Conservation (phyloP, 1,140 invertebrate genomes). For the Papilio machaon region DNA sequence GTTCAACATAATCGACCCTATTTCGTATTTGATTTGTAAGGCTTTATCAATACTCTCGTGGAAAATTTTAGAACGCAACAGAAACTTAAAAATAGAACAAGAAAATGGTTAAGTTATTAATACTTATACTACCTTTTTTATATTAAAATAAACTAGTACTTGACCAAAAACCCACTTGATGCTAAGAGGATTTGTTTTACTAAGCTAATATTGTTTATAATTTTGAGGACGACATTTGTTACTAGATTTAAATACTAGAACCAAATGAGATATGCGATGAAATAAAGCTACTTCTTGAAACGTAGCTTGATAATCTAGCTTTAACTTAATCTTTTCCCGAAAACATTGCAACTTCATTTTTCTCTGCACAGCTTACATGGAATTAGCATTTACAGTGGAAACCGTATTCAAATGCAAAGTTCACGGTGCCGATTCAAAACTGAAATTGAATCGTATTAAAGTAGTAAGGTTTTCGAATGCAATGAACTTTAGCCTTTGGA, state of each 20-base stretch:
- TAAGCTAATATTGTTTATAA: too few species aligned
- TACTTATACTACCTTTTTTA: too few species aligned
- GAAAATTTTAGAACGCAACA: too few species aligned
- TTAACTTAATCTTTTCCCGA: slow-evolving; percentile 13
- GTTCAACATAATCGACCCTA: too few species aligned
- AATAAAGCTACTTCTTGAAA: neutral
- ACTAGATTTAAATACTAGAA: neutral
- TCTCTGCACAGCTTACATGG: slow-evolving; percentile 14
- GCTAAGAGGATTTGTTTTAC: too few species aligned
- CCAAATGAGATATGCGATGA: neutral
- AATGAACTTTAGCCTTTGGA: neutral
- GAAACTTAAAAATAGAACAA: too few species aligned
- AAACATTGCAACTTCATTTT: slow-evolving; percentile 12
- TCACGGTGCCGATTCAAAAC: slow-evolving; percentile 1
- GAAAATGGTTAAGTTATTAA: too few species aligned
- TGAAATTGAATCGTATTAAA: slow-evolving; percentile 30
- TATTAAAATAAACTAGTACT: too few species aligned
- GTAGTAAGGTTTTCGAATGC: slow-evolving; percentile 17
- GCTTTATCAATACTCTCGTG: too few species aligned
- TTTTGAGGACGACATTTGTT: neutral
- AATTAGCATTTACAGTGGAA: slow-evolving; percentile 33
- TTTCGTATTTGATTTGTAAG: too few species aligned
- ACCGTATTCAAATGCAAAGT: slow-evolving; percentile 32
- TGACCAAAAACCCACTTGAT: too few species aligned
- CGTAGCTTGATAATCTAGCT: neutral